These are phyloP conservation scores for Montipora foliosa DNA, from an alignment of 64 coral and sea anemone genomes.

Conservation along the genomic window DNA sequence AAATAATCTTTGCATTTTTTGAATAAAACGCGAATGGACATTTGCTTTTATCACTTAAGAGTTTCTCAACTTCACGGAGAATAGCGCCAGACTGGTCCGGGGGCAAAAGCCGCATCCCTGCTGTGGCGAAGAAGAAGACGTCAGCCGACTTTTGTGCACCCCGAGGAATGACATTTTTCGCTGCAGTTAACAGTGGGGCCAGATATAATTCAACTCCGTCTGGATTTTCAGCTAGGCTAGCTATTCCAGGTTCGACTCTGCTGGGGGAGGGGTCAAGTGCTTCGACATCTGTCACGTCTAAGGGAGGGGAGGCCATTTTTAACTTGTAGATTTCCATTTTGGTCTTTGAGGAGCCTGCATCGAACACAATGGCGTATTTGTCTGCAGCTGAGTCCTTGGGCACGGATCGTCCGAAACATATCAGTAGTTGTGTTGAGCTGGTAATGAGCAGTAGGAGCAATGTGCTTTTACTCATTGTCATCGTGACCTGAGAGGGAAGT, in stretches of 20 bases:
- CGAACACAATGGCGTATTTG: constrained; percentile 27
- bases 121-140: constrained; percentile 45
- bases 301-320: background rate
- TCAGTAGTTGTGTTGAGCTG: background rate
- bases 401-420: background rate
- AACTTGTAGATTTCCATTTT: constrained; percentile 26
- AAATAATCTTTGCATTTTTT: background rate
- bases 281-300: background rate
- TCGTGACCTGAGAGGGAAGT: background rate
- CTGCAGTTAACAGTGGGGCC: background rate
- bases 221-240: constrained; percentile 17
- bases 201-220: constrained; percentile 5
- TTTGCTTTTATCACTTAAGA: constrained; percentile 55
- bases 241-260: constrained; percentile 15
- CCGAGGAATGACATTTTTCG: constrained; percentile 8
- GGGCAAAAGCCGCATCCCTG: constrained; percentile 20
- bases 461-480: background rate
- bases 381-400: background rate
- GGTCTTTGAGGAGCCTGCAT: constrained; percentile 14
- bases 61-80: background rate
- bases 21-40: constrained; percentile 52
- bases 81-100: background rate
- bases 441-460: background rate
- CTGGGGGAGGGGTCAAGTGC: background rate
- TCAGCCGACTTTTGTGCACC: background rate